phyloP scores from a whole-genome alignment of 2,888 invertebrate species.

The Amiota communis region DNA sequence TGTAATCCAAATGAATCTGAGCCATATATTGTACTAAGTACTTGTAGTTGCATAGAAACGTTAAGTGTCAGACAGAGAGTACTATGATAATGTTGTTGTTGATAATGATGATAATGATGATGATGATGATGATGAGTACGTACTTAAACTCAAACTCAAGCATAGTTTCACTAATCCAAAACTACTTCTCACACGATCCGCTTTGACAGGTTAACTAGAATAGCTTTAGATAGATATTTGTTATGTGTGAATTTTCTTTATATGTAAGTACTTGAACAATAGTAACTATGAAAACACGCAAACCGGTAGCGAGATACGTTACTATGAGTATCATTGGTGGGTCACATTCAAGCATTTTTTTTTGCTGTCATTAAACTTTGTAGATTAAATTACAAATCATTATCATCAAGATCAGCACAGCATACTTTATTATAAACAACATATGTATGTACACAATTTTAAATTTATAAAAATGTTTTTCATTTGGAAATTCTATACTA shows the following conservation, averaged over 20 bases:
- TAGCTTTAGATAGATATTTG: neutral
- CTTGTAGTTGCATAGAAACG: neutral
- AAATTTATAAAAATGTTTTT: no score
- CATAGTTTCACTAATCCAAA: conserved; percentile 15
- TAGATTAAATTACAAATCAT: no score
- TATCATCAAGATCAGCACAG: neutral
- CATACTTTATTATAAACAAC: neutral
- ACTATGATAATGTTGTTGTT: neutral
- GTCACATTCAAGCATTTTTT: no score
- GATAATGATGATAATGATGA: neutral
- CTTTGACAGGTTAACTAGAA: conserved; percentile 1
- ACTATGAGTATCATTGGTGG: no score
- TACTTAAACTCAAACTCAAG: conserved; percentile 9
- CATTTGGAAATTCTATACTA: conserved; percentile 29
- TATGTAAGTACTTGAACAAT: neutral
- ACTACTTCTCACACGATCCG: conserved; percentile 3
- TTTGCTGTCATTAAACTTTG: no score
- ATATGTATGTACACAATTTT: no score
- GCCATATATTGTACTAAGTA: no score
- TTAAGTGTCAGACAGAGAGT: neutral
- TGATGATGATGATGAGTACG: conserved; percentile 56
- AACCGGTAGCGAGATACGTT: no score
- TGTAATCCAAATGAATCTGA: no score
- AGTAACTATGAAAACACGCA: no score
- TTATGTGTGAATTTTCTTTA: neutral